These are phyloP conservation scores for Orthonyx spaldingii DNA, from an alignment of 2,113 vertebrate species.

Conservation along the genomic window DNA sequence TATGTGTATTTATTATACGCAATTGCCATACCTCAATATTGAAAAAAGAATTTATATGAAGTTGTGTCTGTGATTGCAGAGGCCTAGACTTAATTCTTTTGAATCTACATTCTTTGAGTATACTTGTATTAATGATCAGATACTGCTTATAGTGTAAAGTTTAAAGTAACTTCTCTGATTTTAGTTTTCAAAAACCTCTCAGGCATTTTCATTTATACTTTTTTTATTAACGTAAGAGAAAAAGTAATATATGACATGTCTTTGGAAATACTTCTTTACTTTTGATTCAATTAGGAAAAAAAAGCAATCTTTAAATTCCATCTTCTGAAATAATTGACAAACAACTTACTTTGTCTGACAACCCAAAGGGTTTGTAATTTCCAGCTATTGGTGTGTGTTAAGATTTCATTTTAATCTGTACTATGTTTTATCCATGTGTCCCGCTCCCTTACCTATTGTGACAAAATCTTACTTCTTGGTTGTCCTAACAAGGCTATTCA, in stretches of 20 bases:
- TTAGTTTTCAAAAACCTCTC: not conserved
- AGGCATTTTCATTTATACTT: not conserved
- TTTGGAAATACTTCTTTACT: not conserved
- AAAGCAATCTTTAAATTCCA: not conserved
- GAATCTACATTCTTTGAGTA: not conserved
- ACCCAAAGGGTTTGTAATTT: not conserved
- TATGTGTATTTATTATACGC: not conserved
- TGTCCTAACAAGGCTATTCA: not conserved
- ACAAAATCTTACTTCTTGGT: not conserved
- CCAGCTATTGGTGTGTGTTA: not conserved
- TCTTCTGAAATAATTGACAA: not conserved
- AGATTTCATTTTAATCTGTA: not conserved
- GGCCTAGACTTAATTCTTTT: not conserved
- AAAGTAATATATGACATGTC: not conserved
- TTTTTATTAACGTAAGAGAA: not conserved
- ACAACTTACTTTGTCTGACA: not conserved
- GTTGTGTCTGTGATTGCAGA: not conserved
- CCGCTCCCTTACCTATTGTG: not conserved
- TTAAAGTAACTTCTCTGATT: not conserved
- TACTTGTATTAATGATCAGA: not conserved
- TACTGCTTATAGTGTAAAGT: not conserved
- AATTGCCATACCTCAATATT: not conserved
- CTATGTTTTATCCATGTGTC: not conserved
- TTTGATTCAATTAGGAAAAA: not conserved
- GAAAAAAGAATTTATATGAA: not conserved